phyloP scores from a whole-genome alignment of 2,113 vertebrate species.

The Penelope pileata region DNA sequence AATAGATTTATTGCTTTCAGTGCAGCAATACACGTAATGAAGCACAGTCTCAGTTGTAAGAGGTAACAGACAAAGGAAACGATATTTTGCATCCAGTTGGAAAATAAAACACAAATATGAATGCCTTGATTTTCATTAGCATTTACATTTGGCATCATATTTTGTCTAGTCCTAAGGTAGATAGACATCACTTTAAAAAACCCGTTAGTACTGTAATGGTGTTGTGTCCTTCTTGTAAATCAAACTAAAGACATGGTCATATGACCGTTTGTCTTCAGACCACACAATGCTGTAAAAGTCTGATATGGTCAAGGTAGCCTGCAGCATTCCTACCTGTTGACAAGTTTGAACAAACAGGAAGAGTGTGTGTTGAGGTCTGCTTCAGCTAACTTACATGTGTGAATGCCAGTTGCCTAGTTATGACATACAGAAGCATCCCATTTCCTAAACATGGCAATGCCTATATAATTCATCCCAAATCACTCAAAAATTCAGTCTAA shows the following conservation, averaged over 20 bases:
- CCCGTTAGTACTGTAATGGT: background rate
- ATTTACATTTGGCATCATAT: conserved; percentile 12
- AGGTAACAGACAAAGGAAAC: background rate
- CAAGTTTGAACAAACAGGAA: background rate
- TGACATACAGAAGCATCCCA: background rate
- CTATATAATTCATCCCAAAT: background rate
- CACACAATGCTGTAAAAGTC: background rate
- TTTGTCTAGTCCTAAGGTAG: background rate
- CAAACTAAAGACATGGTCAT: background rate
- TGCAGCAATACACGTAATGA: background rate
- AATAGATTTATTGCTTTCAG: background rate
- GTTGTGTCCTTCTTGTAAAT: background rate
- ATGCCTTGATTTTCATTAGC: background rate
- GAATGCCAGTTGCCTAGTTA: background rate
- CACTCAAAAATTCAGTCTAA: background rate
- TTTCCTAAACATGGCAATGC: background rate
- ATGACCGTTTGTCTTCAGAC: background rate
- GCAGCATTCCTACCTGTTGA: background rate
- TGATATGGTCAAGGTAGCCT: background rate
- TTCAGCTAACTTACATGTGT: background rate
- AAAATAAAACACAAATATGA: background rate
- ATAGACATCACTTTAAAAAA: background rate
- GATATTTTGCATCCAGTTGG: background rate
- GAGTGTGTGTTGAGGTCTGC: background rate
- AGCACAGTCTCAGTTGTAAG: background rate